Base-by-base conservation (phyloP, 2,888 invertebrate species). In the Acrocera orbiculus region DNA sequence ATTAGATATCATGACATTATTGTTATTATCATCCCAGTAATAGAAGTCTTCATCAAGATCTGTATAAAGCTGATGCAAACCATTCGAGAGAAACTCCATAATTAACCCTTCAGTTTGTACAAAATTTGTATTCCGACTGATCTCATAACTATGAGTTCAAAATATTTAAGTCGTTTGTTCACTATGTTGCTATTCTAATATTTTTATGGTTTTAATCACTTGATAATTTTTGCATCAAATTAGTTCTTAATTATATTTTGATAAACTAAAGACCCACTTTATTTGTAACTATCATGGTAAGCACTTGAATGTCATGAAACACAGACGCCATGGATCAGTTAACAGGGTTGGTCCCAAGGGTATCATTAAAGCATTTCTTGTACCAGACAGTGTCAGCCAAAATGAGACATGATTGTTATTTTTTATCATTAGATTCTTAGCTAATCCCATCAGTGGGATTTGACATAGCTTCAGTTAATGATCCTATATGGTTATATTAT, bases 61-160 rank as follows among this genome's bases (percentile, higher is more conserved):
- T 35, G 47, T 51, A 44, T 54, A 58, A 30, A 59, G 47, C 43
- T 59, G 56, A 40, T 59, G 60, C 38, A 59, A 58, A 30, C 54
- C 60, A 37, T 56, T 60, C 32, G 57, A 52, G 46, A 59, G 52
- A 48, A 59, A 59, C 36, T 59, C 60, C 58, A 59, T 58, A 32
- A 23, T n/a, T 10, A 31, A 25, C n/a, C 23, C 23, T 28, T 24
- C 13, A 4, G 23, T 20, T 20, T 26, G 26, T 23, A 23, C 8
- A 10, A 2, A 23, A 23, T 4, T 23, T 23, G 5, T 10, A 23
- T 19, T 19, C 8, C 10, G 5, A 23, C 5, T 10, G 10, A 10
- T 4, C 5, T 10, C 8, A 23, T 10, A 23, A 5, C 6, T 10
- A 23, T 4, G 10, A 23, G 10, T 10, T n/a, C 23, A 23, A n/a